Conservation (phyloP, 2,888 invertebrate species). For the Axea sp. region DNA sequence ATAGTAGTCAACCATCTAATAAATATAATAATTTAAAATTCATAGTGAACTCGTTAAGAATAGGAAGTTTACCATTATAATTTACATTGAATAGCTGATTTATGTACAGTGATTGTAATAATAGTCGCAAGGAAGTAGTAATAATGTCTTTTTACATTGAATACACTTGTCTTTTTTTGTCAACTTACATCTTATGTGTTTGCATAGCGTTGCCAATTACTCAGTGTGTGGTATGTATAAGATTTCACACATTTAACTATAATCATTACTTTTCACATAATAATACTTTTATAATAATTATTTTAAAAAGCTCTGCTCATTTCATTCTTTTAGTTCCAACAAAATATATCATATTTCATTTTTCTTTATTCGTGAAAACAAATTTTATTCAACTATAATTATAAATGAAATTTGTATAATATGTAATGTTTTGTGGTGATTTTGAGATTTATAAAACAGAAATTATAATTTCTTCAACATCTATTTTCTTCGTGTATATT, state of each 20-base stretch:
- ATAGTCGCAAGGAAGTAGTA: conserved; percentile 45
- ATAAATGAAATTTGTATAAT: no score
- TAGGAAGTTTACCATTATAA: conserved; percentile 64
- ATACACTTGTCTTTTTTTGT: conserved; percentile 30
- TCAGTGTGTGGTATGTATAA: conserved; percentile 41
- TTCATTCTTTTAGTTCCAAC: no score
- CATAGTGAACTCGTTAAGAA: conserved; percentile 61
- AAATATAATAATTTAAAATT: conserved; percentile 28
- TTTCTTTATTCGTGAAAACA: no score
- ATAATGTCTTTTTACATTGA: conserved; percentile 40
- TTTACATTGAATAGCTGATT: conserved; percentile 62
- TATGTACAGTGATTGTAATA: conserved; percentile 18
- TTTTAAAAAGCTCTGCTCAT: no score
- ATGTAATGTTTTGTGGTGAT: no score
- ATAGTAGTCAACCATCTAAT: neutral
- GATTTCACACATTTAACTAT: conserved; percentile 27
- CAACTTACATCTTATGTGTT: conserved; percentile 25
- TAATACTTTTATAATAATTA: no score
- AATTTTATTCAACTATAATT: no score
- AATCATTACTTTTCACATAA: no score
- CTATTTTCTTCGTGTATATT: no score
- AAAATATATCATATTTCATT: no score
- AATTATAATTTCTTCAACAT: no score
- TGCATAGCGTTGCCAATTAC: conserved; percentile 36
- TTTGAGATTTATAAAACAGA: no score